Evolutionary conservation across 1,140 invertebrate species (phyloP), one percentile per base, ranked within the genome.

Genomic region (Lethocerus indicus): DNA sequence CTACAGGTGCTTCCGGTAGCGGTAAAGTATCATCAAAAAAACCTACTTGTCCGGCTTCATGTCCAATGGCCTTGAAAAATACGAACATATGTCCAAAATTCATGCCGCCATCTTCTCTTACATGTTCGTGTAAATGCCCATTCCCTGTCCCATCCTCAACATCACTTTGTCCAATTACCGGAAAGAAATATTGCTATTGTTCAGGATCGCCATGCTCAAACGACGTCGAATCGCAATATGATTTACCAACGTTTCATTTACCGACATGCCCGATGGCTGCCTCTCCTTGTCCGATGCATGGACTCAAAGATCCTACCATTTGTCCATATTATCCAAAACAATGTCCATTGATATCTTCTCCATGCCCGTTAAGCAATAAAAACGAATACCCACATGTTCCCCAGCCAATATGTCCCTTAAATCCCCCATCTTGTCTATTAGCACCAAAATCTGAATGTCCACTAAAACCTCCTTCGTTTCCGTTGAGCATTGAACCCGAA

Each of bases 251-350:
- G 12, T 43, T 43, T 24, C 41, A 43, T 25, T 43, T 43, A 7
- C 41, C 41, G 5, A 13, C 16, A 24, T 43, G 41, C 16, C 41
- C 41, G 4, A 43, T 43, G 41, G 9, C 20, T 23, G 26, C 23
- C 23, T 6, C 41, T 9, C 41, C 41, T 7, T 43, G 9, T 23
- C 6, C 9, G 6, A 7, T 43, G 5, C 9, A 43, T 13, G 6
- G 6, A 12, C 20, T 43, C 12, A 21, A 21, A 21, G 23, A 5
- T 20, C 23, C 23, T 18, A 7, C 16, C 9, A 9, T 24, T 5
- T 43, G 41, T 43, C 41, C 41, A 20, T 43, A 24, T 43, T 43
- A 43, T 43, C 41, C 41, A 3, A 24, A 25, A 13, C 41, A 40
- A 40, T 40, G 37, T 40, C 37, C 37, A 6, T 18, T 18, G 16